Base-by-base conservation (phyloP, 2,888 invertebrate species). In the Tubiluchus corallicola region DNA sequence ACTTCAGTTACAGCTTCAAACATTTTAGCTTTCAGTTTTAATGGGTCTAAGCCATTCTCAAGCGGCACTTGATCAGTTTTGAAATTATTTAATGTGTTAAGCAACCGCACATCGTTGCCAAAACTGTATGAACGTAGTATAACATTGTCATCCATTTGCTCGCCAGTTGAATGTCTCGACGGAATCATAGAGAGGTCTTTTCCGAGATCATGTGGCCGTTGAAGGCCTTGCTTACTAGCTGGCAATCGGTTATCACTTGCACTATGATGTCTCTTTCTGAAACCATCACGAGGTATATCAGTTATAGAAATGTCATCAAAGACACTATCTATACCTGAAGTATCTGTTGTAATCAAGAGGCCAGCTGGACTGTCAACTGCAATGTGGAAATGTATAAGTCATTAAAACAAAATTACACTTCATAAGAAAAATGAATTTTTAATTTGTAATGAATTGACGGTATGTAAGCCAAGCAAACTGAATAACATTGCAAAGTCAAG, bases 21-120 rank as follows among this genome's bases (percentile, higher is more conserved):
- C 20, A n/a, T n/a, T 41, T 44, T 13, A n/a, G n/a, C n/a, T n/a
- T 43, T 37, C 16, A n/a, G n/a, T 9, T 29, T 29, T 9, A 29
- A 9, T 9, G 29, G 29, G n/a, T n/a, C 29, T 9, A 29, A 9
- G 29, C 29, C 29, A n/a, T 29, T 29, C 29, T 38, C 42, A 39
- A 44, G n/a, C 3, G 3, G 15, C 17, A 21, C 3, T 41, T 29
- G 38, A 4, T 17, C 13, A 19, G 13, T 17, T 16, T 21, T 4
- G 21, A 17, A 17, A 29, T 20, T 15, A n/a, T n/a, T n/a, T n/a
- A n/a, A n/a, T n/a, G n/a, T n/a, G 77, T 16, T 13, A 21, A 60
- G 53, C n/a, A 82, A 76, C 55, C 79, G 76, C 3, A 78, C 76
- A 60, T 82, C 82, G n/a, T 77, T 78, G 0, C 78, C 82, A 61